phyloP scores from a whole-genome alignment of 37 sponge, comb jelly and placozoan genomes.

The Tethya wilhelma region DNA sequence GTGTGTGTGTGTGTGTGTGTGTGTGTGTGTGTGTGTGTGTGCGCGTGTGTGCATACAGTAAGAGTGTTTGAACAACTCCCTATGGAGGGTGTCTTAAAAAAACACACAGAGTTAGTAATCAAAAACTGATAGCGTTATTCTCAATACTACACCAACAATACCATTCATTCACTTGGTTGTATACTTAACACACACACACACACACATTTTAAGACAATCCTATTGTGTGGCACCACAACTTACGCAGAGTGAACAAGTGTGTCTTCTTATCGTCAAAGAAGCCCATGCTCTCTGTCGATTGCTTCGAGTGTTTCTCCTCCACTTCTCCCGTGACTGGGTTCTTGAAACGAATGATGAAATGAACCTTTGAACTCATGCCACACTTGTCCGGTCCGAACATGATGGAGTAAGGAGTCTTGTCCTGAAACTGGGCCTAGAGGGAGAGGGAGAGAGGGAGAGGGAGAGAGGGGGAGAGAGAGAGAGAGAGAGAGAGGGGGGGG shows the following conservation, averaged over 20 bases:
- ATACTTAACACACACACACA: too few relatives aligned
- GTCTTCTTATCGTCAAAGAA: slow-evolving; percentile 92
- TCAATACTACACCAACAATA: too few relatives aligned
- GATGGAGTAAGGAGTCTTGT: slow-evolving; percentile 95
- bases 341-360: slow-evolving; percentile 93
- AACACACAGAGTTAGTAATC: too few relatives aligned
- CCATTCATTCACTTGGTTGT: too few relatives aligned
- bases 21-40: too few relatives aligned
- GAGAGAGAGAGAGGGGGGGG: too few relatives aligned
- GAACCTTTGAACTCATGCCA: slow-evolving; percentile 86
- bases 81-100: too few relatives aligned
- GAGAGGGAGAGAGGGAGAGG: slow-evolving; percentile 17
- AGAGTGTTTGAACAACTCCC: too few relatives aligned
- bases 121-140: neutral
- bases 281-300: slow-evolving; percentile 44
- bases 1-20: too few relatives aligned
- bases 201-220: too few relatives aligned
- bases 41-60: too few relatives aligned
- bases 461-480: too few relatives aligned
- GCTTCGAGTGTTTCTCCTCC: slow-evolving; percentile 97
- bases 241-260: slow-evolving; percentile 85
- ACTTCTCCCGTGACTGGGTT: slow-evolving; percentile 91
- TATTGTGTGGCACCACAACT: slow-evolving; percentile 12
- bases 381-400: slow-evolving; percentile 99
- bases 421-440: slow-evolving; percentile 63